Evolutionary conservation across 2,888 invertebrate species (phyloP), one percentile per base, ranked within the genome.

Genomic region (Caenorhabditis japonica): DNA sequence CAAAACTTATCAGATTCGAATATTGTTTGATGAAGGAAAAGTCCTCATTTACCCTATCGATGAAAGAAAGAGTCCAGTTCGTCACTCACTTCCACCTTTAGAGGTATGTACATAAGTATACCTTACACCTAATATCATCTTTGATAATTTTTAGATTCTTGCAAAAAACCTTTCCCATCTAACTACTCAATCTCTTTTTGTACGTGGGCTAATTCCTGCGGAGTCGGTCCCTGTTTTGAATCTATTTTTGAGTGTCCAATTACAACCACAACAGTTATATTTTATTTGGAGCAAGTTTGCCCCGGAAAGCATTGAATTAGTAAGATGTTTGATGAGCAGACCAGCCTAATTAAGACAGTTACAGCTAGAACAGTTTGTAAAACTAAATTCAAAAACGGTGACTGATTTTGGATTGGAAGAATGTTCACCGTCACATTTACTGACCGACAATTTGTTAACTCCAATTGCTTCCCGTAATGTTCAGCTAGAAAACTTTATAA

Each of bases 1-100:
- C n/a, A n/a, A n/a, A n/a, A n/a, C 2, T 41, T 53, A 73, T 38
- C 52, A 83, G 84, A 75, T 84, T 25, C 80, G 81, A 10, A 60
- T 83, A 13, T 55, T 84, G 3, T 83, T 84, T 46, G 84, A 84
- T 41, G 83, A 84, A 66, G 84, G 84, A 4, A 82, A 84, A 70
- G 66, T 83, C 7, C 73, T 84, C 1, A 52, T 83, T 8, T 80
- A 79, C 41, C 79, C 83, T 0, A 49, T 79, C 7, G 84, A 83
- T 38, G 80, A 81, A 49, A 75, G 76, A 62, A 68, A 56, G 21
- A 60, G 71, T n/a, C 83, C 84, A 0, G 52, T 55, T 5, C 60
- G 81, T 4, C 69, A 80, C 46, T 62, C 72, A 1, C 73, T 84
- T 59, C 82, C 82, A 4, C 61, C 80, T 25, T 33, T 83, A 5